Evolutionary conservation across 2,113 vertebrate genomes (phyloP).

Genomic region (Alouatta palliata): DNA sequence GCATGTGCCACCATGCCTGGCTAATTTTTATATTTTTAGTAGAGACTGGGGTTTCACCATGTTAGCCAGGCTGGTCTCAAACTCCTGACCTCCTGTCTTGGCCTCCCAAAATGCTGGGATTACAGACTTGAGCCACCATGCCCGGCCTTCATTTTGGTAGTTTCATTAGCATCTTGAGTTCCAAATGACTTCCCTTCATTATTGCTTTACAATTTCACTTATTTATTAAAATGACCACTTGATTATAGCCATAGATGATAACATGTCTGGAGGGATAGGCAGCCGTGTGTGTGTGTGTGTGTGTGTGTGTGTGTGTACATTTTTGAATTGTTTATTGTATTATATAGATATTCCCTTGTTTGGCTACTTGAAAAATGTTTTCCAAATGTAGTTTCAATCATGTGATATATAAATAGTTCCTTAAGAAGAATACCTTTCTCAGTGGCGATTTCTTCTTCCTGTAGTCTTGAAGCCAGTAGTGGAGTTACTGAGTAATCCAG

Average conservation of each 20-base stretch:
- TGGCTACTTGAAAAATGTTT: constrained; percentile 57
- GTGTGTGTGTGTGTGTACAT: neutral
- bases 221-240: neutral
- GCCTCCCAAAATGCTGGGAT: too few species aligned
- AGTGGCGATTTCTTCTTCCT: constrained; percentile 49
- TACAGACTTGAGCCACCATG: neutral
- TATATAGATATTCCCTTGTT: constrained; percentile 7
- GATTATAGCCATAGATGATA: neutral
- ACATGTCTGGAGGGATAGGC: neutral
- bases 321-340: neutral
- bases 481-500: constrained; percentile 96
- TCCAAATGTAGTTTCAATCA: neutral
- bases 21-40: too few species aligned
- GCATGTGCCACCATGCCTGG: too few species aligned
- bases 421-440: constrained; percentile 13
- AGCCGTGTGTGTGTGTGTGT: neutral
- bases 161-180: neutral
- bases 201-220: neutral
- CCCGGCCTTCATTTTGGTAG: neutral
- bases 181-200: neutral
- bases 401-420: neutral
- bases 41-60: too few species aligned
- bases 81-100: too few species aligned
- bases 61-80: too few species aligned
- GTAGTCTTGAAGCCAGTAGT: constrained; percentile 95